Conservation (phyloP, 2,888 invertebrate species). For the Amitus sp. region DNA sequence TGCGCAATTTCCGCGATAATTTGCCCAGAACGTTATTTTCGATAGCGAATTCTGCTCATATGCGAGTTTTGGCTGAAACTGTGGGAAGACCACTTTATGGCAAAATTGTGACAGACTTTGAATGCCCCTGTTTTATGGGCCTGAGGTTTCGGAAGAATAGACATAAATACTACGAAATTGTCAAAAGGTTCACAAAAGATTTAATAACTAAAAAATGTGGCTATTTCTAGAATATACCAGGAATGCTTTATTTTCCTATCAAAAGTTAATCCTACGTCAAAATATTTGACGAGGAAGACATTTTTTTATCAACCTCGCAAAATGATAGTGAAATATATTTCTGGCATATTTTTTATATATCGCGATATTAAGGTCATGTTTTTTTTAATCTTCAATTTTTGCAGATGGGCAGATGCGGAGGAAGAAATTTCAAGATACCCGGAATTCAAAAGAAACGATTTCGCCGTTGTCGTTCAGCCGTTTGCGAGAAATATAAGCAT, state of each 20-base stretch:
- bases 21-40: slow-evolving; percentile 72
- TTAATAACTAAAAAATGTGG: slow-evolving; percentile 4
- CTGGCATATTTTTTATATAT: too few species aligned
- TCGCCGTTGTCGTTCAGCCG: slow-evolving; percentile 70
- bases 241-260: too few species aligned
- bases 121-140: slow-evolving; percentile 71
- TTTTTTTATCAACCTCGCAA: too few species aligned
- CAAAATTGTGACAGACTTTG: slow-evolving; percentile 62
- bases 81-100: slow-evolving; percentile 62
- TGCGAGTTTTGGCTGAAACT: slow-evolving; percentile 63
- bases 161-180: slow-evolving; percentile 64
- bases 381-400: slow-evolving; percentile 2
- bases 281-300: too few species aligned
- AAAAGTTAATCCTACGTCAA: too few species aligned
- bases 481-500: slow-evolving; percentile 65
- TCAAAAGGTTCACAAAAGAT: slow-evolving; percentile 53
- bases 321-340: too few species aligned
- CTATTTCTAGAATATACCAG: too few species aligned
- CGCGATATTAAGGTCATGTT: slow-evolving; percentile 1
- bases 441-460: slow-evolving; percentile 69
- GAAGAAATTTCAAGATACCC: slow-evolving; percentile 65
- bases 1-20: slow-evolving; percentile 69
- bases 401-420: slow-evolving; percentile 68
- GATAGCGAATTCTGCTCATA: slow-evolving; percentile 67
- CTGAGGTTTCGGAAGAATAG: slow-evolving; percentile 51